These are phyloP conservation scores for Campoplex capitator DNA, from an alignment of 2,888 invertebrate genomes.

Conservation along the genomic window DNA sequence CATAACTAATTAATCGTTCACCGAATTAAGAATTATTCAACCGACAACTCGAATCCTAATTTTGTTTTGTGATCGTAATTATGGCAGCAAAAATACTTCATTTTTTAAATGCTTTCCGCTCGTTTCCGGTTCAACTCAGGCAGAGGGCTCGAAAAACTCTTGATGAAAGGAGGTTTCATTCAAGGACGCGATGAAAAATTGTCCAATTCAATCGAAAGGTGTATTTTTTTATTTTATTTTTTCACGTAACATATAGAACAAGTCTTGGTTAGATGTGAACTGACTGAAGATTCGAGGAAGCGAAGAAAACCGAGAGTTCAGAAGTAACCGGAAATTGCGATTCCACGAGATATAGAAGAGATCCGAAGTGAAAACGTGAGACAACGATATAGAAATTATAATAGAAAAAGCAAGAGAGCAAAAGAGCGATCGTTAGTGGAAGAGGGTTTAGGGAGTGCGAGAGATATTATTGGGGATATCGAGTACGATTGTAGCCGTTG, in stretches of 20 bases:
- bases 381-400: not conserved
- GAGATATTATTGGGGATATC: not conserved
- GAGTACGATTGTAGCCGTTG: not conserved
- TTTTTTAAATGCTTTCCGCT: not conserved
- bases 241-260: not conserved
- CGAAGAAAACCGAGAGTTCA: conserved; percentile 10
- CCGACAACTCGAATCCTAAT: not conserved
- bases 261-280: not conserved
- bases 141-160: not conserved
- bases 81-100: not conserved
- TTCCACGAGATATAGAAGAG: not conserved
- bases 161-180: not conserved
- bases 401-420: not conserved
- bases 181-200: not conserved
- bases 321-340: not conserved
- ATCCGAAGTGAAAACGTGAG: not conserved
- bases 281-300: not conserved
- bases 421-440: not conserved
- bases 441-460: not conserved
- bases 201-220: conserved; percentile 8
- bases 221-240: not conserved
- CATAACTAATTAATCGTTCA: too few species aligned
- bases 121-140: not conserved
- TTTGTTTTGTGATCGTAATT: not conserved
- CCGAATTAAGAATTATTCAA: not conserved